These are phyloP conservation scores for Characodon lateralis DNA, from an alignment of 2,797 vertebrate species.

Conservation along the genomic window DNA sequence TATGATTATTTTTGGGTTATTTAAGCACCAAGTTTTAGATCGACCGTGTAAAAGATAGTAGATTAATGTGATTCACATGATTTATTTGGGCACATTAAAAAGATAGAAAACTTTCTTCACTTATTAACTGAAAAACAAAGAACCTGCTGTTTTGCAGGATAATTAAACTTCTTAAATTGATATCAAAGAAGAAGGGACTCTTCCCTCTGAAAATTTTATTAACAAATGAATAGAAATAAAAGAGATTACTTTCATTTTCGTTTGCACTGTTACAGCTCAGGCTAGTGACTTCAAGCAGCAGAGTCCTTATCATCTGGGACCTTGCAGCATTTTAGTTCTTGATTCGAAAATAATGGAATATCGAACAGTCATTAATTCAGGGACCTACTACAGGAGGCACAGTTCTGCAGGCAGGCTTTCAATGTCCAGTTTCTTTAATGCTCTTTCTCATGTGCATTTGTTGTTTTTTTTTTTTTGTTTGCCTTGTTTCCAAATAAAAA, in stretches of 20 bases:
- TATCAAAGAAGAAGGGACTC: conserved; percentile 5
- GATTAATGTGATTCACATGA: conserved; percentile 11
- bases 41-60: not conserved
- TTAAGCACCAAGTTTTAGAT: conserved; percentile 13
- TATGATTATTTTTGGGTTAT: conserved; percentile 16
- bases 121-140: conserved; percentile 11
- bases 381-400: conserved; percentile 22
- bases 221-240: conserved; percentile 24
- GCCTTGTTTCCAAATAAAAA: not conserved
- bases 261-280: conserved; percentile 7
- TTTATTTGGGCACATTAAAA: not conserved
- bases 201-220: conserved; percentile 27
- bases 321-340: conserved; percentile 42
- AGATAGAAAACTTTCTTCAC: conserved; percentile 1
- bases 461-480: not conserved
- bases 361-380: conserved; percentile 61
- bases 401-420: conserved; percentile 22
- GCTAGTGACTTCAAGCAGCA: conserved; percentile 24
- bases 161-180: conserved; percentile 10
- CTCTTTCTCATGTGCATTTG: conserved; percentile 3
- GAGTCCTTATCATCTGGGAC: conserved; percentile 34
- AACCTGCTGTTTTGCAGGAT: conserved; percentile 5
- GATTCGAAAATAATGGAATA: conserved; percentile 62
- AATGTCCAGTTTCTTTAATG: conserved; percentile 14
- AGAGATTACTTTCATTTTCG: conserved; percentile 18